Evolutionary conservation across 2,113 vertebrate genomes (phyloP), one percentile per base, ranked within the genome.

Genomic region (Lophochroa leadbeateri): DNA sequence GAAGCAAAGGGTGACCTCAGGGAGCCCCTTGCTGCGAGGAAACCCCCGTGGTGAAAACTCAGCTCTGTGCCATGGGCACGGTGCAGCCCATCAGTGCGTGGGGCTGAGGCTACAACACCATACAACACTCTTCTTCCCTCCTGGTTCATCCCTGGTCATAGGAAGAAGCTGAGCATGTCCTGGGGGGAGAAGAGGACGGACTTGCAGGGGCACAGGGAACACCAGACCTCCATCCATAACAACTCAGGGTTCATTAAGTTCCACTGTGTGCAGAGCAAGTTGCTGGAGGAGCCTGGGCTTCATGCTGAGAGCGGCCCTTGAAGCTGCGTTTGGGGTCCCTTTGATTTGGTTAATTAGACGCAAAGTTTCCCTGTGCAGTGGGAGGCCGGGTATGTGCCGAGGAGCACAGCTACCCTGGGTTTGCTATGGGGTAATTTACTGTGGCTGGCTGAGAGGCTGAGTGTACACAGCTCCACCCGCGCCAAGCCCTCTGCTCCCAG

Each of bases 381-480:
- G 94, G 96, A 95, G 94, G 93, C 84, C n/a, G 35, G 44, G 65
- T 79, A 50, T 79, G 91, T 16, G 81, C 93, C 60, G 84, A 82
- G 89, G 41, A 96, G 89, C 74, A 21, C 60, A n/a, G 91, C 84
- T 75, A 71, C 44, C 41, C 89, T 7, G 57, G 29, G 27, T 60
- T 60, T 79, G 31, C 93, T 96, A 72, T 65, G 93, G 86, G 94
- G 84, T 95, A 91, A 92, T 94, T 91, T 52, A 50, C 83, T 84
- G 93, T 83, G 95, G 86, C 92, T 94, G 92, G 41, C 85, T 90
- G 95, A 50, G 75, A 76, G 63, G 49, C 94, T 83, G 64, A 39
- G 78, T 17, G 55, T 79, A 83, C 94, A 72, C 94, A 89, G 31
- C 83, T 46, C 94, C 92, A 35, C 94, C 83, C 41, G 7, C 75